phyloP scores from a whole-genome alignment of 2,797 vertebrate species.

The Acanthurus tractus region DNA sequence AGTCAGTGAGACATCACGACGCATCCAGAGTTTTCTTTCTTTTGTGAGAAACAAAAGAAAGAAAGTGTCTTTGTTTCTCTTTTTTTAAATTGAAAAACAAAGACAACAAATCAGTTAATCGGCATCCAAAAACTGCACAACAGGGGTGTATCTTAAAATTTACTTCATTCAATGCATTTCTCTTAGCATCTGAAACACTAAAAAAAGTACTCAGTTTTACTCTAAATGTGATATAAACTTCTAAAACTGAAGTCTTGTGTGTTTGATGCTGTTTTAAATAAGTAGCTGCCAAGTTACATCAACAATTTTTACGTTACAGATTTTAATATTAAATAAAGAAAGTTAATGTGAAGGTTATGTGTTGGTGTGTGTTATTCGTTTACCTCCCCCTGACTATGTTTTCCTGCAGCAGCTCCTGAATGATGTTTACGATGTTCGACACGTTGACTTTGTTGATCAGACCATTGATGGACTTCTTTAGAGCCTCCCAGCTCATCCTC shows the following conservation, averaged over 20 bases:
- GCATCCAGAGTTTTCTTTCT: background rate
- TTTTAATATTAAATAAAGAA: background rate
- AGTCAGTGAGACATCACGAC: background rate
- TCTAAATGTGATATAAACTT: background rate
- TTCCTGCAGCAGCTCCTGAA: conserved; percentile 97
- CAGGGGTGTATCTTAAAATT: background rate
- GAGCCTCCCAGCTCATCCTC: conserved; percentile 99
- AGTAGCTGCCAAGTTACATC: background rate
- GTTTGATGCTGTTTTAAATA: no score
- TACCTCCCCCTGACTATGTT: conserved; percentile 97
- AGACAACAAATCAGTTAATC: background rate
- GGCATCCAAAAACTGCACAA: background rate
- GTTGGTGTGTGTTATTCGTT: background rate
- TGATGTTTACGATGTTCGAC: conserved; percentile 96
- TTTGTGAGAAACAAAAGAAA: background rate
- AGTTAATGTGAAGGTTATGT: background rate
- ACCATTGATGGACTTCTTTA: conserved; percentile 99
- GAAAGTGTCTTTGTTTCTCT: no score
- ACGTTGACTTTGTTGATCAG: conserved; percentile 99
- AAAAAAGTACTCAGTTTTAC: background rate
- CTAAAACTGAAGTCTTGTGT: background rate
- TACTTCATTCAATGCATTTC: background rate
- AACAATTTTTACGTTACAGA: background rate
- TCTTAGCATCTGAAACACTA: background rate
- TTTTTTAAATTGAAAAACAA: background rate